phyloP scores from a whole-genome alignment of 1,140 invertebrate species.

The Sycophila sp. region DNA sequence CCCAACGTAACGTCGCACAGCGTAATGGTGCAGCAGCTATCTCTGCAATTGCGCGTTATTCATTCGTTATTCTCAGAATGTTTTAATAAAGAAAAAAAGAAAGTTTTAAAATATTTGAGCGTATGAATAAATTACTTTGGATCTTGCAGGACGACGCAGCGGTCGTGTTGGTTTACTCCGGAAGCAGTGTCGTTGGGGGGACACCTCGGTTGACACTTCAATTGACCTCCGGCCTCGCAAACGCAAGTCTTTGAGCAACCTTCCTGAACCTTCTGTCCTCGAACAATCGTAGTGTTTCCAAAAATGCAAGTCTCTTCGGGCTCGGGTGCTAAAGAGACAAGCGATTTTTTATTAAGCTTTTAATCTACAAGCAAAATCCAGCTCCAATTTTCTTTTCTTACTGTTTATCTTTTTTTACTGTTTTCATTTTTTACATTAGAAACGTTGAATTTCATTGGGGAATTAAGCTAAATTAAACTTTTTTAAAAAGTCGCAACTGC shows the following conservation, averaged over 20 bases:
- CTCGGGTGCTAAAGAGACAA: constrained; percentile 48
- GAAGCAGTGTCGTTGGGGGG: constrained; percentile 60
- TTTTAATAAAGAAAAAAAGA: constrained; percentile 5
- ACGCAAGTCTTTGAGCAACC: constrained; percentile 81
- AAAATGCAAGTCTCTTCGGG: constrained; percentile 76
- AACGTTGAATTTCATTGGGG: no score
- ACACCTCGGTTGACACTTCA: constrained; percentile 78
- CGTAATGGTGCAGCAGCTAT: constrained; percentile 85
- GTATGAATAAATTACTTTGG: constrained; percentile 45
- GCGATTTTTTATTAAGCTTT: not conserved
- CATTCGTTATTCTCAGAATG: no score
- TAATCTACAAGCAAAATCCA: not conserved
- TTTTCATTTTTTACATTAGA: no score
- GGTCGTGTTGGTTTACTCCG: constrained; percentile 57
- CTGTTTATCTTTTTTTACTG: no score
- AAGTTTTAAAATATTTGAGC: not conserved
- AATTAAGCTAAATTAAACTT: no score
- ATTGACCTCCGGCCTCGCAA: constrained; percentile 77
- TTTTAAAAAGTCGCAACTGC: no score
- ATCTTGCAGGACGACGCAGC: constrained; percentile 57
- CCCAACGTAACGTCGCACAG: constrained; percentile 83
- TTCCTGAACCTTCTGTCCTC: constrained; percentile 79
- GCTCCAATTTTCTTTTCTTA: no score
- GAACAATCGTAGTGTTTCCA: constrained; percentile 77
- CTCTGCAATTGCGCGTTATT: no score